Conservation (phyloP, 1,140 invertebrate genomes). For the Armadillidium nasatum region DNA sequence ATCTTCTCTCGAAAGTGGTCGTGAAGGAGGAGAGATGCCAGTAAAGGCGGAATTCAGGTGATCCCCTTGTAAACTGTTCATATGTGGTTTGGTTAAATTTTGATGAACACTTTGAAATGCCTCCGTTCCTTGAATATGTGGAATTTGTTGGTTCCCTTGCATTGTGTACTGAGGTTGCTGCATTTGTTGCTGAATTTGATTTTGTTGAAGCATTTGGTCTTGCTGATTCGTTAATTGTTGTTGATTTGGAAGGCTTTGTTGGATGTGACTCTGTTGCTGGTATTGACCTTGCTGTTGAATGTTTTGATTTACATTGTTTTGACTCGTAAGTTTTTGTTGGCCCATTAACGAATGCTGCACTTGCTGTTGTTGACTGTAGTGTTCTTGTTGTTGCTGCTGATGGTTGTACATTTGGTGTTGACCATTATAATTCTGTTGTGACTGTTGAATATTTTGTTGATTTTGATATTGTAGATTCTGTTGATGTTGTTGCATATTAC, state of each 20-base stretch:
- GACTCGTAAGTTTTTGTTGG: slow-evolving; percentile 17
- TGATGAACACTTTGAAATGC: too few species aligned
- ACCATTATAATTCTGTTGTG: background rate
- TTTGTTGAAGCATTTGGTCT: slow-evolving; percentile 12
- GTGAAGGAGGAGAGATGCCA: slow-evolving; percentile 32
- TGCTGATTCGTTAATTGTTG: background rate
- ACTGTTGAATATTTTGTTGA: background rate
- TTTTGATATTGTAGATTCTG: background rate
- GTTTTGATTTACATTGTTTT: slow-evolving; percentile 1
- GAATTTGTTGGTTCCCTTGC: background rate
- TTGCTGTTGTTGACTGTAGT: slow-evolving; percentile 30
- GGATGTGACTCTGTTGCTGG: slow-evolving; percentile 19
- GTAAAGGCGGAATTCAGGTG: slow-evolving; percentile 20
- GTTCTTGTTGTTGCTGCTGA: slow-evolving; percentile 21
- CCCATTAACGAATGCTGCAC: slow-evolving; percentile 18
- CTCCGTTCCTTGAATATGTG: background rate
- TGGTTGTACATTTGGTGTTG: slow-evolving; percentile 17
- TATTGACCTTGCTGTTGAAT: slow-evolving; percentile 12
- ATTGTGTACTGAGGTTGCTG: background rate
- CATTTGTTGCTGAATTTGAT: background rate
- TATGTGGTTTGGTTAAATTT: background rate
- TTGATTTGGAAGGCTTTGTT: slow-evolving; percentile 14
- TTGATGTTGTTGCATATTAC: background rate
- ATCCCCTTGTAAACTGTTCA: background rate
- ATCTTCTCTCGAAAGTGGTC: slow-evolving; percentile 34